Percentiles rank a stretch among this genome's conserved stretches.
These are phyloP conservation scores for Drosophila chauvacae DNA, from an alignment of 1,140 invertebrate genomes.

Conservation along the genomic window DNA sequence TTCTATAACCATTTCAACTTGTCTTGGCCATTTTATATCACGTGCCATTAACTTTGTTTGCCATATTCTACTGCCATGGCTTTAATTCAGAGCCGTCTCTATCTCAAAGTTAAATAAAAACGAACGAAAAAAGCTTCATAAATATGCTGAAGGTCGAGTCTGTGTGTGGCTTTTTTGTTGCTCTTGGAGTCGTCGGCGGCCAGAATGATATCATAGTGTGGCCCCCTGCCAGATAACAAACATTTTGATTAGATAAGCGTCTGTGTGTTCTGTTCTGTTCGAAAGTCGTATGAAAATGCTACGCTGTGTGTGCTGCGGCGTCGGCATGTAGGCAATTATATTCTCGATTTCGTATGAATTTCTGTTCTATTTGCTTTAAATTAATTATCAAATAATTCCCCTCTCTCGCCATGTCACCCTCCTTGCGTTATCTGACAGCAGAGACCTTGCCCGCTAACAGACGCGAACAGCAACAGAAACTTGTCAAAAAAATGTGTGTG, in stretches of 20 bases:
- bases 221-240: conserved; percentile 64
- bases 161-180: conserved; percentile 39
- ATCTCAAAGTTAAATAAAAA: conserved; percentile 37
- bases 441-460: conserved; percentile 48
- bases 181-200: conserved; percentile 25
- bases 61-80: conserved; percentile 16
- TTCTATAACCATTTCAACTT: conserved; percentile 14
- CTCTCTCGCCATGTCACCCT: conserved; percentile 11
- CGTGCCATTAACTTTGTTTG: conserved; percentile 58
- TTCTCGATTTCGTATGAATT: conserved; percentile 38
- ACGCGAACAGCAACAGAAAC: conserved; percentile 12
- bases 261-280: conserved; percentile 22
- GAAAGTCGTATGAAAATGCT: conserved; percentile 18
- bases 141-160: conserved; percentile 72
- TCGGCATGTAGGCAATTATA: conserved; percentile 27
- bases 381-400: conserved; percentile 62
- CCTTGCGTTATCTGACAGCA: conserved; percentile 20
- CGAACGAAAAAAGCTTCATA: conserved; percentile 54
- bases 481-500: conserved; percentile 40
- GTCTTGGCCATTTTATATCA: conserved; percentile 49
- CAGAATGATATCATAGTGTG: conserved; percentile 75
- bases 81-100: conserved; percentile 31
- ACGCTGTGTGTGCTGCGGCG: background rate
- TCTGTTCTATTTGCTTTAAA: conserved; percentile 60
- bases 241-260: conserved; percentile 69